A percentile compares a stretch with the other conserved stretches of the same genome.
Conservation (phyloP, 2,888 invertebrate species). For the Sceliomorpha sp. region DNA sequence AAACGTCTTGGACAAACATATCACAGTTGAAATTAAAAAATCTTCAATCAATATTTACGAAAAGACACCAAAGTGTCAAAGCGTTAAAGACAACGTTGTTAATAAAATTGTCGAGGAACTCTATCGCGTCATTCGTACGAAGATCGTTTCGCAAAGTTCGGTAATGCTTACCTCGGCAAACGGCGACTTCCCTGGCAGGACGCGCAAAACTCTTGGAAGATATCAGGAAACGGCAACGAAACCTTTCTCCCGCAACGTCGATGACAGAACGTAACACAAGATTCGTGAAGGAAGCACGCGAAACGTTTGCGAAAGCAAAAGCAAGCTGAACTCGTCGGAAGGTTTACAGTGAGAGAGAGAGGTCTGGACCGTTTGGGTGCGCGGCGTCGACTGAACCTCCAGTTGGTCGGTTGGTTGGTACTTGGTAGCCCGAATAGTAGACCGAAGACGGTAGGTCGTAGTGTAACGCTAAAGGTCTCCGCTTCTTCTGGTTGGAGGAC, state of each 20-base stretch:
- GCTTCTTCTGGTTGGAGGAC: constrained; percentile 79
- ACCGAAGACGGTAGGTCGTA: constrained; percentile 78
- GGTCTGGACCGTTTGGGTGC: constrained; percentile 80
- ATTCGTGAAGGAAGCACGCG: constrained; percentile 27
- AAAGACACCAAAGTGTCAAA: no score
- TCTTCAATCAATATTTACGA: no score
- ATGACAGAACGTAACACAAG: constrained; percentile 16
- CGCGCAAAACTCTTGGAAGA: no score
- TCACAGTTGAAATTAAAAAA: no score
- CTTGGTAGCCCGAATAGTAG: constrained; percentile 79
- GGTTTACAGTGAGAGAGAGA: constrained; percentile 60
- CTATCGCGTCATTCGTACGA: no score
- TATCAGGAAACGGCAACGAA: constrained; percentile 1
- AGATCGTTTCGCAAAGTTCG: no score
- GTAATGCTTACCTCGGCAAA: no score
- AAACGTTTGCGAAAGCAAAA: constrained; percentile 14
- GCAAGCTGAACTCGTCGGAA: constrained; percentile 37
- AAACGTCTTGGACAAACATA: no score
- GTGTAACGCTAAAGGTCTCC: constrained; percentile 75
- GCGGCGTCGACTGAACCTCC: constrained; percentile 79
- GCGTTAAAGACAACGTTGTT: no score
- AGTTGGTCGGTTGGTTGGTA: constrained; percentile 69
- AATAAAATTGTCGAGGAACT: no score
- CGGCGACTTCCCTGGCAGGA: no score
- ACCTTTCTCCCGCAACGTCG: constrained; percentile 15